Evolutionary conservation across 2,888 invertebrate species (phyloP), one percentile per base, ranked within the genome.

Genomic region (Yponomeuta cagnagella): DNA sequence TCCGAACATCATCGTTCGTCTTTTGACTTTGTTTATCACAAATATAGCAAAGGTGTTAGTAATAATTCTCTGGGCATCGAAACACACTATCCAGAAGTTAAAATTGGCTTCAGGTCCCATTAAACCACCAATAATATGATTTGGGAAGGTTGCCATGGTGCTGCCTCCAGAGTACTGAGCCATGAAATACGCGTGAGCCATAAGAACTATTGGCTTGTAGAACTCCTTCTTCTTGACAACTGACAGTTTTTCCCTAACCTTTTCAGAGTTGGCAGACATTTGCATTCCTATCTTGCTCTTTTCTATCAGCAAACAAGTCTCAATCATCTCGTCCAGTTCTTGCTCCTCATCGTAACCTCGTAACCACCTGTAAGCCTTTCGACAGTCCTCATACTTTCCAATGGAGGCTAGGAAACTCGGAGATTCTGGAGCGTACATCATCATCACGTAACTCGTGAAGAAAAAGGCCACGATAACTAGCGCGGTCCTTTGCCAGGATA

Each of bases 151-250:
- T 0, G 94, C 93, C 75, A 96, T 93, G 0, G 94, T 94, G 71
- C 95, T 95, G 1, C 94, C 93, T 0, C 95, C 96, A 2, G 94
- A 92, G 73, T 95, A 93, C 75, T 95, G 95, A 70, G 93, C 93
- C 75, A 94, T 92, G 0, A 93, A 87, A 74, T 94, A 95, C n/a
- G 94, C 93, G 1, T 93, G 89, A 65, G 93, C 89, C 81, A 95
- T 91, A 33, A 95, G 84, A 10, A 90, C 80, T 12, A 94, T 87
- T 0, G 94, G 94, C 75, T 92, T 93, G 70, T 92, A 81, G 76
- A 94, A 94, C 74, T 92, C 91, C 33, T 85, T 87, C 68, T 85
- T 87, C 52, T 58, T 58, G 1, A 87, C 71, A 2, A 84, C 84
- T 0, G 69, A 72, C 48, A 78, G 68, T 37, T 77, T 74, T 0